phyloP scores from a whole-genome alignment of 2,888 invertebrate species.

The Xylota sylvarum region DNA sequence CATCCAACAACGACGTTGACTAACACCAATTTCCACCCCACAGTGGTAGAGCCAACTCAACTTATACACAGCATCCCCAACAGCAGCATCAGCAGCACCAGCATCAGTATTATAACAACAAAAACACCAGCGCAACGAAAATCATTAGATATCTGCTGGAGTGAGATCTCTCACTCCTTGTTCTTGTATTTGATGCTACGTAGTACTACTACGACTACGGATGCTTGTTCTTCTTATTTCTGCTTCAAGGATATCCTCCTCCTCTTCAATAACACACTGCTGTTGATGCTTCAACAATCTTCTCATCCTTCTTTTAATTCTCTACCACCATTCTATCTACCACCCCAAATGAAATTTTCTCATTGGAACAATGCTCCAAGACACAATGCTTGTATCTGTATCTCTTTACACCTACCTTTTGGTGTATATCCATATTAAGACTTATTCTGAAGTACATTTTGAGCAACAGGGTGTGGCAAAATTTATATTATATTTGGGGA shows the following conservation, averaged over 20 bases:
- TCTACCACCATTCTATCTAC: background rate
- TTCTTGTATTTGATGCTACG: constrained; percentile 55
- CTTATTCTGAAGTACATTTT: constrained; percentile 58
- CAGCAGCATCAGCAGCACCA: constrained; percentile 40
- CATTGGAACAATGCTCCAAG: constrained; percentile 72
- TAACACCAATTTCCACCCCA: constrained; percentile 60
- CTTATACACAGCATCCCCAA: constrained; percentile 39
- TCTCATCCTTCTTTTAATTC: constrained; percentile 47
- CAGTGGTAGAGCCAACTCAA: constrained; percentile 44
- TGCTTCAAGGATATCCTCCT: constrained; percentile 73
- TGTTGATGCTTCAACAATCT: constrained; percentile 71
- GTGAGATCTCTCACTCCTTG: constrained; percentile 51
- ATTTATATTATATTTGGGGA: background rate
- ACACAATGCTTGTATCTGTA: constrained; percentile 71
- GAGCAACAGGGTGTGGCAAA: constrained; percentile 49
- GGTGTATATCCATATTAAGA: constrained; percentile 64
- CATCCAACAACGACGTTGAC: constrained; percentile 57
- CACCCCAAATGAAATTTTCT: constrained; percentile 45
- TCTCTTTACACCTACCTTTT: constrained; percentile 71
- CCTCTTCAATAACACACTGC: constrained; percentile 62
- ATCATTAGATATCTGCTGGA: constrained; percentile 69
- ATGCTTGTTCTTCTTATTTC: constrained; percentile 68
- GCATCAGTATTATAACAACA: constrained; percentile 25
- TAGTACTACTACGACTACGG: constrained; percentile 35
- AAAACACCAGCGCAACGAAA: constrained; percentile 63